phyloP scores from a whole-genome alignment of 2,888 invertebrate genomes.

The Calameuta idolon region DNA sequence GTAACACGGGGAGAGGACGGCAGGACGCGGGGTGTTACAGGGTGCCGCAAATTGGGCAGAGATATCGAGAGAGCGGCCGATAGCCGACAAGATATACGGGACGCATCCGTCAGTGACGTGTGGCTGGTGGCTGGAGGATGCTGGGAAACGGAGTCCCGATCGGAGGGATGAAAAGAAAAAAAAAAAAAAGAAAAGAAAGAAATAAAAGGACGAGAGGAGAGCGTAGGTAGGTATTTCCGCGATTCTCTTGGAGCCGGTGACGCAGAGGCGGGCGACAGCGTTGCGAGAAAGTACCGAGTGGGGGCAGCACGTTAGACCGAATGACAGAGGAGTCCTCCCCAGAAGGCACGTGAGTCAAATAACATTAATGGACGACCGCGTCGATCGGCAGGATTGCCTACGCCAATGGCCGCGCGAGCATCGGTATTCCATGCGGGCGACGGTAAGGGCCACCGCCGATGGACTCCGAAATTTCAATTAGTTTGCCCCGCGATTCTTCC shows the following conservation, averaged over 20 bases:
- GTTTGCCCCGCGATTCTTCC: slow-evolving; percentile 52
- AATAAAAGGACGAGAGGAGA: slow-evolving; percentile 14
- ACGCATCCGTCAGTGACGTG: background rate
- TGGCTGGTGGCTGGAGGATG: background rate
- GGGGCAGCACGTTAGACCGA: background rate
- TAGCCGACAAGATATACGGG: background rate
- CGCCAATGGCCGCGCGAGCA: slow-evolving; percentile 41
- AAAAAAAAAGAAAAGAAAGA: too few relatives aligned
- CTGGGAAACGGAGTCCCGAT: slow-evolving; percentile 9
- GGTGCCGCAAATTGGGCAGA: background rate
- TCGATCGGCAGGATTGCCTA: slow-evolving; percentile 12
- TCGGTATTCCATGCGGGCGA: slow-evolving; percentile 52
- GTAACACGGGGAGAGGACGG: slow-evolving; percentile 25
- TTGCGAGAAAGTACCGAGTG: background rate
- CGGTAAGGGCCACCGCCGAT: slow-evolving; percentile 25
- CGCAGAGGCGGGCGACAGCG: slow-evolving; percentile 7
- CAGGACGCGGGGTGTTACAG: slow-evolving; percentile 1
- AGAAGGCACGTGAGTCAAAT: background rate
- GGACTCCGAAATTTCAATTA: slow-evolving; percentile 59
- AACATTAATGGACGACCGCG: slow-evolving; percentile 17
- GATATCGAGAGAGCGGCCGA: background rate
- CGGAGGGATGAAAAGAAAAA: slow-evolving; percentile 12
- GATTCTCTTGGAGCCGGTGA: background rate
- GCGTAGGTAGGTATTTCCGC: background rate
- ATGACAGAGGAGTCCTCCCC: background rate